phyloP scores from a whole-genome alignment of 2,113 vertebrate species.

The Poeciliopsis prolifica region DNA sequence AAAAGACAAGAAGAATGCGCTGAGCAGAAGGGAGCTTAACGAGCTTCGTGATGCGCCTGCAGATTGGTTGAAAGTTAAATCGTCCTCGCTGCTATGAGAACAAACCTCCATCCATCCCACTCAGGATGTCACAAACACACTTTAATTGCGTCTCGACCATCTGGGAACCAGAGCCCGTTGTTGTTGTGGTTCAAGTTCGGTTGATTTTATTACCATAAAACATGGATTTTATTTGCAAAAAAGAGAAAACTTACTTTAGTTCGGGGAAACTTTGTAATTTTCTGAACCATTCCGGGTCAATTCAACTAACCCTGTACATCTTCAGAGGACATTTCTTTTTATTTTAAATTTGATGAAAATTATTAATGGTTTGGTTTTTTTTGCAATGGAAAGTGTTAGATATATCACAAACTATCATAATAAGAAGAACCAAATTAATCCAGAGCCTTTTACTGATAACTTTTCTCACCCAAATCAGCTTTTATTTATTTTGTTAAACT shows the following conservation, averaged over 20 bases:
- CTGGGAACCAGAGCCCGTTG: constrained; percentile 35
- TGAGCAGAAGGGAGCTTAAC: neutral
- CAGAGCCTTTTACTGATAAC: too few species aligned
- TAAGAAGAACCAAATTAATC: too few species aligned
- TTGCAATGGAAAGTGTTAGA: too few species aligned
- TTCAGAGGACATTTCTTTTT: too few species aligned
- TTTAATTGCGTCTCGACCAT: constrained; percentile 55
- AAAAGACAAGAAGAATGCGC: constrained; percentile 1
- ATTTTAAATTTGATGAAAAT: too few species aligned
- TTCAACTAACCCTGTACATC: neutral
- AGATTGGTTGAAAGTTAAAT: constrained; percentile 27
- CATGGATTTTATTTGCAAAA: constrained; percentile 1
- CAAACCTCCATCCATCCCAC: constrained; percentile 38
- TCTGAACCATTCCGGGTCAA: neutral
- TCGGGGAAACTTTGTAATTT: neutral
- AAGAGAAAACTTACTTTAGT: neutral
- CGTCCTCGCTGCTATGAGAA: constrained; percentile 19
- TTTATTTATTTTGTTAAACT: too few species aligned
- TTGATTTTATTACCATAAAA: constrained; percentile 46
- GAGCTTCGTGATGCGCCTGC: neutral
- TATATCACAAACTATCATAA: too few species aligned
- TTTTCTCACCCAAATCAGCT: too few species aligned
- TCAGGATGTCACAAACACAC: constrained; percentile 22
- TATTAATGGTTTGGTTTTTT: too few species aligned
- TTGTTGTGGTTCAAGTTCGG: constrained; percentile 5